These are phyloP conservation scores for Ciconia nigra DNA, from an alignment of 2,797 vertebrate species.

Conservation along the genomic window DNA sequence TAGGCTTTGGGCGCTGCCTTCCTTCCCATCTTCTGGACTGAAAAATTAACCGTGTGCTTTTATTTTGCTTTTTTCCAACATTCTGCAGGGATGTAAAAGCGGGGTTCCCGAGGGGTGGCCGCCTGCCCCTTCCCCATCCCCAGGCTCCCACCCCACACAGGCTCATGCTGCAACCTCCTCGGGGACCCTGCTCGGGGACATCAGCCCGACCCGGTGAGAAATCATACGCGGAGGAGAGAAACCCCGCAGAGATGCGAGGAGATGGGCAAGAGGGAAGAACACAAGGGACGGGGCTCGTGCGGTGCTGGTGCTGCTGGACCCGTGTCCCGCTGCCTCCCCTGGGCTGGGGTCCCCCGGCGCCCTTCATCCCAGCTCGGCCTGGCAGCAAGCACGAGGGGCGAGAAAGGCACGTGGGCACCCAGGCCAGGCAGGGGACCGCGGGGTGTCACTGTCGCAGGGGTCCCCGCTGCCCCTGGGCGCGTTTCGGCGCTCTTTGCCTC, in stretches of 20 bases:
- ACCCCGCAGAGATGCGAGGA: not conserved
- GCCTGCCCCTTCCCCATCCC: not conserved
- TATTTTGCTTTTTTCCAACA: too few species aligned
- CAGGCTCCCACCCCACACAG: fast-evolving
- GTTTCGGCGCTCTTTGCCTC: not conserved
- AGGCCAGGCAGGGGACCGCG: fast-evolving
- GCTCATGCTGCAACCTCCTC: not conserved
- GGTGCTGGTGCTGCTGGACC: not conserved
- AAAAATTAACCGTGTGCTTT: not conserved
- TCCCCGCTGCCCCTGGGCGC: fast-evolving
- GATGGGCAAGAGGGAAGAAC: not conserved
- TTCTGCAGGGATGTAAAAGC: not conserved
- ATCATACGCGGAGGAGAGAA: not conserved
- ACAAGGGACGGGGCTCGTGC: fast-evolving
- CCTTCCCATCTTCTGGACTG: not conserved
- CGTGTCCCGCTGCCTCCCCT: fast-evolving
- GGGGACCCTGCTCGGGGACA: not conserved
- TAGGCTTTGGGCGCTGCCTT: fast-evolving
- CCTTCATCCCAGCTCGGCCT: not conserved
- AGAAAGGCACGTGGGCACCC: not conserved
- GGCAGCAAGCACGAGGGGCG: not conserved
- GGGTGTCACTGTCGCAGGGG: fast-evolving
- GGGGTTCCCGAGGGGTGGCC: fast-evolving
- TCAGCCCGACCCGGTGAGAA: not conserved
- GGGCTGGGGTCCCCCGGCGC: not conserved